Evolutionary conservation across 1,140 invertebrate species (phyloP), one percentile per base, ranked within the genome.

Genomic region (Meloidogyne exigua): DNA sequence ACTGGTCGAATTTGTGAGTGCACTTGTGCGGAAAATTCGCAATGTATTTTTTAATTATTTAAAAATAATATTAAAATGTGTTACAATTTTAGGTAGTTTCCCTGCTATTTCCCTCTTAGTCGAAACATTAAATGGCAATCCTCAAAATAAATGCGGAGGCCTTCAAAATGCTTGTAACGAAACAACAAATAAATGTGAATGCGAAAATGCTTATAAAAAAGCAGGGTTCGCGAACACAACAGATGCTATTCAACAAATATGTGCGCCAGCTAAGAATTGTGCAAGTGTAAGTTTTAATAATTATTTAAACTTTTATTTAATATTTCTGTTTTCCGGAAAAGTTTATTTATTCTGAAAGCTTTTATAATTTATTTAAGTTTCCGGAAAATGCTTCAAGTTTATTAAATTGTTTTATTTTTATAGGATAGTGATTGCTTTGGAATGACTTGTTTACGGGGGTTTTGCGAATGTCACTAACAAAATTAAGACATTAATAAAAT

Each of bases 111-210:
- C 49, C 2, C 10, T 57, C 21, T 57, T 57, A n/a, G 4, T 21
- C n/a, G 49, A 57, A 57, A 57, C 49, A n/a, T 12, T 57, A n/a
- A 57, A n/a, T 57, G 49, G 49, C 7, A 57, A n/a, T 21, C 49
- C 49, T 57, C 49, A 57, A 57, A 57, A n/a, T 57, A 57, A 57
- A 10, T 68, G 66, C 21, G 66, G 66, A 9, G 66, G 66, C n/a
- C 39, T 68, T 18, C 5, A 32, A 32, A 68, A 68, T 42, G 66
- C 66, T 21, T 68, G 66, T 21, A 68, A 68, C 9, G 66, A 25
- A n/a, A 68, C 66, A 32, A 68, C 28, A 18, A 68, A 68, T 9
- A 1, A 7, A 21, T 68, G 66, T 21, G 39, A 68, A 32, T 68
- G 66, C 7, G 66, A 68, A 18, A 42, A n/a, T 1, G 66, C 66